phyloP scores from a whole-genome alignment of 2,888 invertebrate species.

The Euphydryas editha region DNA sequence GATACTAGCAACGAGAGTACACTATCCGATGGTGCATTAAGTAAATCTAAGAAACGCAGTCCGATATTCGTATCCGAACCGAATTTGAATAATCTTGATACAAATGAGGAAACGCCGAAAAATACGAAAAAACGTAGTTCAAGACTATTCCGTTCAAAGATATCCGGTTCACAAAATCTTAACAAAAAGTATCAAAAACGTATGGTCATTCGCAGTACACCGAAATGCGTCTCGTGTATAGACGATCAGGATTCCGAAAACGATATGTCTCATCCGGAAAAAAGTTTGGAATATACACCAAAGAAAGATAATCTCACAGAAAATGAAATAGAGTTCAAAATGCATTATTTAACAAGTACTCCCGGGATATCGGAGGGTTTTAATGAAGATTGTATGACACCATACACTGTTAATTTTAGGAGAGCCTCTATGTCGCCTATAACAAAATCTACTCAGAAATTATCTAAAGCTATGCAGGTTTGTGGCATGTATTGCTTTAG shows the following conservation, averaged over 20 bases:
- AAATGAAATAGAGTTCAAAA: slow-evolving; percentile 53
- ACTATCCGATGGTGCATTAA: slow-evolving; percentile 72
- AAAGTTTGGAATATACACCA: slow-evolving; percentile 55
- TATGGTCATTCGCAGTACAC: slow-evolving; percentile 61
- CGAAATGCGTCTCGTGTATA: slow-evolving; percentile 74
- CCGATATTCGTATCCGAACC: slow-evolving; percentile 80
- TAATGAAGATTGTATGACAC: slow-evolving; percentile 68
- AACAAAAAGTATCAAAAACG: slow-evolving; percentile 77
- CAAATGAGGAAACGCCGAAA: slow-evolving; percentile 71
- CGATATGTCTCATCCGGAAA: slow-evolving; percentile 53
- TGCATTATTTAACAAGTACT: slow-evolving; percentile 75
- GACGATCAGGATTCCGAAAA: slow-evolving; percentile 69
- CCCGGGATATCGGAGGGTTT: slow-evolving; percentile 67
- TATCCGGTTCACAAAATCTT: slow-evolving; percentile 56
- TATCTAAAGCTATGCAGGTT: slow-evolving; percentile 96
- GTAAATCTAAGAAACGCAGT: slow-evolving; percentile 64
- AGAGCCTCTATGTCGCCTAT: slow-evolving; percentile 94
- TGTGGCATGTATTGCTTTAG: slow-evolving; percentile 48
- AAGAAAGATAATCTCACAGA: slow-evolving; percentile 52
- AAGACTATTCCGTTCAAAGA: slow-evolving; percentile 72
- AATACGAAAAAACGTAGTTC: slow-evolving; percentile 65
- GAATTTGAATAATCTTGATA: slow-evolving; percentile 70
- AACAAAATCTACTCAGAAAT: slow-evolving; percentile 92
- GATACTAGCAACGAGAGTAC: slow-evolving; percentile 76
- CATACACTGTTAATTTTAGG: slow-evolving; percentile 76